A percentile compares a stretch with the other conserved stretches of the same genome.
Evolutionary conservation across 1,140 invertebrate species (phyloP).

Genomic region (Rhyzopertha dominica): DNA sequence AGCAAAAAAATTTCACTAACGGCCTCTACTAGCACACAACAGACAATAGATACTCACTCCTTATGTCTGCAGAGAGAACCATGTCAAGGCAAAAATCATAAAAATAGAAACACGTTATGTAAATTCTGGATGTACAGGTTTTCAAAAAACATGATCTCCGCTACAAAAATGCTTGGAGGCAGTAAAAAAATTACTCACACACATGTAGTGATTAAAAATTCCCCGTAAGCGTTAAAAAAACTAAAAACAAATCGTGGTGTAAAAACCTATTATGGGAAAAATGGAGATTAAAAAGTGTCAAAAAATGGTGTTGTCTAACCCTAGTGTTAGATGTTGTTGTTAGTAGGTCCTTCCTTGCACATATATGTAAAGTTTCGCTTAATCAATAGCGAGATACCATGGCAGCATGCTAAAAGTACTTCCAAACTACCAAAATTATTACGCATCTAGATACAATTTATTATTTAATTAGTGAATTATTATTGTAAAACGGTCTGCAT

Average conservation of each 20-base stretch:
- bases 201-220: slow-evolving; percentile 44
- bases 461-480: no score
- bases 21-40: slow-evolving; percentile 42
- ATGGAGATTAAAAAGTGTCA: slow-evolving; percentile 5
- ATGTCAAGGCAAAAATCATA: slow-evolving; percentile 46
- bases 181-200: slow-evolving; percentile 44
- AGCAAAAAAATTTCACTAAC: slow-evolving; percentile 19
- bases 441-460: no score
- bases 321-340: slow-evolving; percentile 25
- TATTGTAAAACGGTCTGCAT: no score
- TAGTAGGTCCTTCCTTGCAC: no score
- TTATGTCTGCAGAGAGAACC: slow-evolving; percentile 41
- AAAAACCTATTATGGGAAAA: slow-evolving; percentile 19
- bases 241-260: slow-evolving; percentile 11
- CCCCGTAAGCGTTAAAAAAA: slow-evolving; percentile 13
- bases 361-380: no score
- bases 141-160: slow-evolving; percentile 38
- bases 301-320: slow-evolving; percentile 23
- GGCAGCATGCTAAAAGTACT: no score
- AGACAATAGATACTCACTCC: slow-evolving; percentile 46
- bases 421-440: no score
- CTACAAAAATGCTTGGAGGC: slow-evolving; percentile 47
- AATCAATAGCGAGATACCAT: no score
- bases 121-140: slow-evolving; percentile 23
- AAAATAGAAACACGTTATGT: slow-evolving; percentile 46